Evolutionary conservation across 2,797 vertebrate species (phyloP), one percentile per base, ranked within the genome.

Genomic region (Carapus acus): DNA sequence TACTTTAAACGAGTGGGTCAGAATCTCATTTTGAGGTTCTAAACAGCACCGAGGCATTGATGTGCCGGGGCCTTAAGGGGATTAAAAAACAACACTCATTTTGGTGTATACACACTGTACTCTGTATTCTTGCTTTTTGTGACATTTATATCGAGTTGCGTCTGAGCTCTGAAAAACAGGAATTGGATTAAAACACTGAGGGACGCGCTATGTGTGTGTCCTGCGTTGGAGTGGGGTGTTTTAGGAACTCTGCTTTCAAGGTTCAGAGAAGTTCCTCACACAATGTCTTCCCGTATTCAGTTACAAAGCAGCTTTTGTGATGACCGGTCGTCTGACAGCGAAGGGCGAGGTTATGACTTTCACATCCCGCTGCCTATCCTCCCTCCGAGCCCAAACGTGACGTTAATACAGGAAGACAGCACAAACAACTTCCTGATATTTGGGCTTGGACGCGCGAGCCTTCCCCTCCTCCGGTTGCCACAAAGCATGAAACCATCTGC

Each of bases 1-100:
- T 89, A 79, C 80, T 85, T 89, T 81, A 86, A 86, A 86, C 78
- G 83, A 85, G 77, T 79, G 85, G 83, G 81, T 81, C 85, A 88
- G 24, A 87, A 89, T 86, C 81, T 84, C 85, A 86, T 87, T 88
- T 85, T 84, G 83, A 85, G 74, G 72, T 69, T 80, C 81, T 85
- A 83, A 89, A 85, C 75, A 85, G 68, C 54, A 78, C 71, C 81
- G 85, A 87, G 65, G 46, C 67, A 79, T 82, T 83, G 86, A 87
- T 82, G 72, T 76, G 67, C 71, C 84, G 71, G 71, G 77, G 80
- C 70, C 76, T 33, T 13, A 54, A 1, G 7, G 24, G 9, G 5
- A 27, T 27, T 27, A 5, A 27, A 73, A 78, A 14, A 9, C 29
- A 23, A 58, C 46, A 53, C 8, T 55, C 20, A 46, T 48, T 58